Conservation (phyloP, 2,888 invertebrate genomes). For the Metopia argyrocephala region DNA sequence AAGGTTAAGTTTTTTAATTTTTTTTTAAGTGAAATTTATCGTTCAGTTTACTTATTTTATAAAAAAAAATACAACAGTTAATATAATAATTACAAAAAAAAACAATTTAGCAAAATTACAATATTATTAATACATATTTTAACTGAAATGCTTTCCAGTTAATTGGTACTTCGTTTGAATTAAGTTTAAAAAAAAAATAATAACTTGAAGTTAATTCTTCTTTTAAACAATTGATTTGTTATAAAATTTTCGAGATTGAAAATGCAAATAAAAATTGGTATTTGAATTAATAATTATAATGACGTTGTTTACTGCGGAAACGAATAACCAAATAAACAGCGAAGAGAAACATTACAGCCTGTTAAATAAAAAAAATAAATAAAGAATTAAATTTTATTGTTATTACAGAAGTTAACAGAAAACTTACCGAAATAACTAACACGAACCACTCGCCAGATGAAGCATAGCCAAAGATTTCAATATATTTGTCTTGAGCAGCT, state of each 20-base stretch:
- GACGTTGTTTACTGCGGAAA: slow-evolving; percentile 69
- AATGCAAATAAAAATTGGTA: background rate
- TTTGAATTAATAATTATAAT: slow-evolving; percentile 53
- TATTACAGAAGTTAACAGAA: background rate
- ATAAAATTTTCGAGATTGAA: background rate
- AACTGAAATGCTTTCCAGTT: too few relatives aligned
- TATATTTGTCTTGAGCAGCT: slow-evolving; percentile 66
- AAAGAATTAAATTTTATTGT: background rate
- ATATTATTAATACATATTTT: too few relatives aligned
- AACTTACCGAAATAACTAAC: slow-evolving; percentile 68
- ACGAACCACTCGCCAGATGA: slow-evolving; percentile 68
- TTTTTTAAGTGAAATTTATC: too few relatives aligned
- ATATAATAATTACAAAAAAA: too few relatives aligned
- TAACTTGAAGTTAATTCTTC: background rate
- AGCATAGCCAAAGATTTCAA: slow-evolving; percentile 64
- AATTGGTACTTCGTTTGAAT: too few relatives aligned
- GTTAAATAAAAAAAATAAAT: slow-evolving; percentile 31
- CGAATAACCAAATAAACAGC: slow-evolving; percentile 70
- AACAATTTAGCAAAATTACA: too few relatives aligned
- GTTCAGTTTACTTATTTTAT: too few relatives aligned
- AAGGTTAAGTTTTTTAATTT: too few relatives aligned
- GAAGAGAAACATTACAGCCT: slow-evolving; percentile 69
- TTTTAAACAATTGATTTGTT: background rate
- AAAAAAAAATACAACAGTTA: too few relatives aligned
- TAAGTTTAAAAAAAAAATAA: background rate